Percentiles rank a stretch among this genome's conserved stretches.
phyloP scores from a whole-genome alignment of 1,140 invertebrate species.

The Drosophila leontia region DNA sequence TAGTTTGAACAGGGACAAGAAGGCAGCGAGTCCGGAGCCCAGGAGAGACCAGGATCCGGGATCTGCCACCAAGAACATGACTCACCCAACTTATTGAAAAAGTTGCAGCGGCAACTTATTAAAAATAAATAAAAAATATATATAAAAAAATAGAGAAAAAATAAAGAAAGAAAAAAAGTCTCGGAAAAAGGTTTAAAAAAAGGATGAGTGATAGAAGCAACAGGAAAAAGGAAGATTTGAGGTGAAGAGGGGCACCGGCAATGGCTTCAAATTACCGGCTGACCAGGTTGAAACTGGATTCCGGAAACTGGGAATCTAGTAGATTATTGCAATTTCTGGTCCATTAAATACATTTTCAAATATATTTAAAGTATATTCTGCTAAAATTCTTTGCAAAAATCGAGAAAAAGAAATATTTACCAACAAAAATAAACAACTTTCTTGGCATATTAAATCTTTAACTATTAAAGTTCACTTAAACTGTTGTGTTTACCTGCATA shows the following conservation, averaged over 20 bases:
- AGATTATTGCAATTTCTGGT: constrained; percentile 13
- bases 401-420: not conserved
- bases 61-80: constrained; percentile 44
- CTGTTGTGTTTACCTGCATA: constrained; percentile 15
- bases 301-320: not conserved
- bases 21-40: constrained; percentile 5
- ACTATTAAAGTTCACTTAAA: not conserved
- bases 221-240: constrained; percentile 1
- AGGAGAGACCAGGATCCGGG: constrained; percentile 2
- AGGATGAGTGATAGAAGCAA: not conserved
- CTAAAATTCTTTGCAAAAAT: not conserved
- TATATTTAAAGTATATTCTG: not conserved
- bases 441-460: not conserved
- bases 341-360: constrained; percentile 2
- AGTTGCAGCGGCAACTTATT: constrained; percentile 61
- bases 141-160: not conserved
- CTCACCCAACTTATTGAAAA: constrained; percentile 78
- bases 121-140: constrained; percentile 30
- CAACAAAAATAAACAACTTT: not conserved
- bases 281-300: constrained; percentile 13
- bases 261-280: constrained; percentile 37
- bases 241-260: not conserved
- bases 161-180: not conserved
- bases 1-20: constrained; percentile 76
- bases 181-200: not conserved